These are phyloP conservation scores for Crocallis elinguaria DNA, from an alignment of 2,888 invertebrate genomes.

Conservation along the genomic window DNA sequence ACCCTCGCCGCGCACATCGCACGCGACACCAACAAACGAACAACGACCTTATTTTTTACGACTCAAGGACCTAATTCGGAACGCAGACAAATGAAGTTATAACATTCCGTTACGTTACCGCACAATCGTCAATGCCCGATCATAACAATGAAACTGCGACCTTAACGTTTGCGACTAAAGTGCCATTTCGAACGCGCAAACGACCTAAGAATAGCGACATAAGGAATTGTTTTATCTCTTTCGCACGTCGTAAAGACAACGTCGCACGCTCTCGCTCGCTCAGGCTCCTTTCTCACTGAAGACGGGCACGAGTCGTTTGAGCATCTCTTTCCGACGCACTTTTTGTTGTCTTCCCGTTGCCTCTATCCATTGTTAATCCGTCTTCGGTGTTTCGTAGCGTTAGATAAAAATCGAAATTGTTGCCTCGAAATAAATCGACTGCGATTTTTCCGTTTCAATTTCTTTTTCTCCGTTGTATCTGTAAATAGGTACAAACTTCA, in stretches of 20 bases:
- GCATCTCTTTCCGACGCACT: constrained; percentile 78
- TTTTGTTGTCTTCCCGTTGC: constrained; percentile 65
- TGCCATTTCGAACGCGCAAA: constrained; percentile 74
- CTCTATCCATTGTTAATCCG: constrained; percentile 76
- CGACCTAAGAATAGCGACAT: constrained; percentile 82
- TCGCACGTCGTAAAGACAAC: constrained; percentile 79
- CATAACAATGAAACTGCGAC: constrained; percentile 81
- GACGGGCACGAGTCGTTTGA: constrained; percentile 76
- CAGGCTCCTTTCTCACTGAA: constrained; percentile 71
- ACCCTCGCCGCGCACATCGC: constrained; percentile 67
- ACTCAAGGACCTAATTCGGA: constrained; percentile 63
- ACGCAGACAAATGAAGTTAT: constrained; percentile 76
- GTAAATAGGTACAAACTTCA: background rate
- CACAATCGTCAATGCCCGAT: constrained; percentile 74
- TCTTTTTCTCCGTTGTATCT: constrained; percentile 8
- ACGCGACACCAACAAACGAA: constrained; percentile 58
- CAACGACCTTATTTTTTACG: constrained; percentile 68
- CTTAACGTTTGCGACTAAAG: constrained; percentile 76
- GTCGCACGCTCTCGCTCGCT: constrained; percentile 70
- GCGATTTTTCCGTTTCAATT: constrained; percentile 31
- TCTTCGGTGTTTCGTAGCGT: constrained; percentile 76
- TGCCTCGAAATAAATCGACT: constrained; percentile 30
- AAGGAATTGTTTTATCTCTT: constrained; percentile 84
- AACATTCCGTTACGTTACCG: constrained; percentile 76
- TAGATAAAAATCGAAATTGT: constrained; percentile 61